A percentile compares a stretch with the other conserved stretches of the same genome.
Evolutionary conservation across 2,113 vertebrate species (phyloP).

Genomic region (Limnothrissa miodon): DNA sequence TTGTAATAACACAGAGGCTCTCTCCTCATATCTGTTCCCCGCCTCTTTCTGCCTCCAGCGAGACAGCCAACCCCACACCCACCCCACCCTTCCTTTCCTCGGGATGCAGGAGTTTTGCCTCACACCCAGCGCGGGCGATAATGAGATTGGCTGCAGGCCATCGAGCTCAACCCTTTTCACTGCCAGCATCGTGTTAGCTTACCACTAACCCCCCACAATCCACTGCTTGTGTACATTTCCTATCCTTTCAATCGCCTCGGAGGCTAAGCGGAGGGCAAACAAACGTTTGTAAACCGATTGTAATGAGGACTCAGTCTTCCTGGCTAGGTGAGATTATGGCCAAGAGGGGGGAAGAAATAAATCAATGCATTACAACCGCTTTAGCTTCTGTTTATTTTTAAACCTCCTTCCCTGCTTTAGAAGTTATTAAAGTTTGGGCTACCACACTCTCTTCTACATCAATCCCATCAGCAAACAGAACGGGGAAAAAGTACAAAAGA

Average conservation of each 20-base stretch:
- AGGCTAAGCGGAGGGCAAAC: constrained; percentile 30
- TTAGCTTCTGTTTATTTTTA: background rate
- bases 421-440: background rate
- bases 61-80: background rate
- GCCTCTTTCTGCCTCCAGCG: background rate
- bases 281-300: constrained; percentile 34
- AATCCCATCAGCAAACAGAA: background rate
- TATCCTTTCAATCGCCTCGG: constrained; percentile 39
- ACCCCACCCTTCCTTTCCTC: constrained; percentile 32
- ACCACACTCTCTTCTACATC: background rate
- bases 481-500: too few relatives aligned
- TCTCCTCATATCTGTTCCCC: constrained; percentile 23
- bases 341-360: background rate
- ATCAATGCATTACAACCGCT: background rate
- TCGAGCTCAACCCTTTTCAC: constrained; percentile 47
- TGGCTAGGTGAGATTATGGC: background rate
- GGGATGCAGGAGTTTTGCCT: constrained; percentile 49
- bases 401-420: background rate
- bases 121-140: constrained; percentile 44
- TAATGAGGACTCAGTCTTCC: constrained; percentile 29
- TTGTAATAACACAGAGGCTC: background rate
- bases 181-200: constrained; percentile 49
- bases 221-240: constrained; percentile 47
- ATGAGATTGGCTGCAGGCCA: constrained; percentile 48
- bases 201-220: constrained; percentile 44